Base-by-base conservation (phyloP, 2,888 invertebrate genomes). In the Craniophora ligustri region DNA sequence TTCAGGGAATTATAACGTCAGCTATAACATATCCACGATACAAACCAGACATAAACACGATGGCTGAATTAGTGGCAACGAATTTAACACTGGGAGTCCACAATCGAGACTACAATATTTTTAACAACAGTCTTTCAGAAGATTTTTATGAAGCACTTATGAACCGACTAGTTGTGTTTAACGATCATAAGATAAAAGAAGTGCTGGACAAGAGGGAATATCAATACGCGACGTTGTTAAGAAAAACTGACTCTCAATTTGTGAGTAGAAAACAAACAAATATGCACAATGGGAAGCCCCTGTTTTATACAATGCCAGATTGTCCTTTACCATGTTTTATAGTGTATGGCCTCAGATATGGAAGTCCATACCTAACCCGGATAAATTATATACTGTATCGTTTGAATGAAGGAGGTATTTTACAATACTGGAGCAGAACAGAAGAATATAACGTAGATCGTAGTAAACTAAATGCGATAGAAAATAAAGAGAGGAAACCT, bases 251-350 rank as follows among this genome's bases (percentile, higher is more conserved):
- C 11, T 84, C 88, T 0, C 65, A 70, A n/a, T 81, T 78, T 23
- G 81, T 92, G 1, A 79, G 79, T 10, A 79, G 82, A 14, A 87
- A 84, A 56, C 74, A 79, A 30, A 54, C 72, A 0, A 89, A 92
- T 60, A 84, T 87, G 72, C 42, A 70, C 10, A 70, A 86, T 21
- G 94, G 94, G 0, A 87, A 90, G 30, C 91, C 93, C 0, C 30
- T 94, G 0, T 95, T 86, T 58, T 94, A 94, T 65, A 81, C 89
- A 0, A 90, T 94, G 74, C 64, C 72, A 6, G 90, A 93, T 19
- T 95, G 95, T 66, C 94, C 95, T 10, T 87, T 95, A 0, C 95
- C 95, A 0, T 94, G 94, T 73, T 89, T 90, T 13, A 90, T 94
- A 0, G 94, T 94, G 0, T 95, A 94, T 55, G 94, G 94, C 0